Evolutionary conservation across 2,797 vertebrate species (phyloP).

Genomic region (Cynodonichthys magdalenae): DNA sequence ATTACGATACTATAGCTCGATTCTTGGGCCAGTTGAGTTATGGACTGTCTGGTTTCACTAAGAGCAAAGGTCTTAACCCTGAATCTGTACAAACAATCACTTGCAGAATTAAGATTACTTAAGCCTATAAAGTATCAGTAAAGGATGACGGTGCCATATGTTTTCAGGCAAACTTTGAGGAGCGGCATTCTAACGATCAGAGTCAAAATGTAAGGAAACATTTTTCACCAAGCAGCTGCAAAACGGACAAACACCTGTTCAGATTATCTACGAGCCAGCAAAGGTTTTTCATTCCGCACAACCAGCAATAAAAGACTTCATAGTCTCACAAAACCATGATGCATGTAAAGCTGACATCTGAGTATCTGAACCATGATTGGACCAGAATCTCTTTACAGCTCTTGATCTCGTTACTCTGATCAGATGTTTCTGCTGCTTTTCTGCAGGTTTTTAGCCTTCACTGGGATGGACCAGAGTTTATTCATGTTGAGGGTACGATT

Average conservation of each 20-base stretch:
- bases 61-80: constrained; percentile 34
- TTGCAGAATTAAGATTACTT: constrained; percentile 54
- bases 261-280: constrained; percentile 52
- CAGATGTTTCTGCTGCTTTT: constrained; percentile 32
- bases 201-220: constrained; percentile 48
- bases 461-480: constrained; percentile 7
- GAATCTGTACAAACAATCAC: constrained; percentile 71
- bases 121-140: constrained; percentile 54
- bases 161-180: constrained; percentile 43
- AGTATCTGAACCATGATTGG: constrained; percentile 54
- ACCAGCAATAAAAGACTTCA: constrained; percentile 71
- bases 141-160: constrained; percentile 56
- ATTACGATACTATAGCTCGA: constrained; percentile 37
- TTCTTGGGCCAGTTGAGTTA: constrained; percentile 58
- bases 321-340: constrained; percentile 53
- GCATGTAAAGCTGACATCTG: constrained; percentile 50
- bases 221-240: constrained; percentile 62
- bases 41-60: constrained; percentile 45
- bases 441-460: constrained; percentile 8
- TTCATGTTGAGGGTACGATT: background rate
- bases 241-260: constrained; percentile 79
- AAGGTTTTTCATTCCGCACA: constrained; percentile 58
- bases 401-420: constrained; percentile 27
- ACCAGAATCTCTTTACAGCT: constrained; percentile 39
- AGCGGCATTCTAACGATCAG: constrained; percentile 54